A percentile compares a stretch with the other conserved stretches of the same genome.
Evolutionary conservation across 2,888 invertebrate species (phyloP).

Genomic region (Oscheius sp.): DNA sequence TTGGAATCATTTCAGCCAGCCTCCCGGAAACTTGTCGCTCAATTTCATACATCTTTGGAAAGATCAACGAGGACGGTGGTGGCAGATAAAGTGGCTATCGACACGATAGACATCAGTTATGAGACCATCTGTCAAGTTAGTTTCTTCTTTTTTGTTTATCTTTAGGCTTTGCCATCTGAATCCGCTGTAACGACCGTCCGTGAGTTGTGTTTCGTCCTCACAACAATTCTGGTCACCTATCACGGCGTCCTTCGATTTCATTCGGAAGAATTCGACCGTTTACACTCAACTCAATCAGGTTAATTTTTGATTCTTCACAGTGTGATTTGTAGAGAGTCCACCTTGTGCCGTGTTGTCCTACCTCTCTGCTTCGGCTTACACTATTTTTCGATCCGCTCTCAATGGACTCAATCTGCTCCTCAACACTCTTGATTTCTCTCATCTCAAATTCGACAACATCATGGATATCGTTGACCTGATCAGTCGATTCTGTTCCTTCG

Average conservation of each 20-base stretch:
- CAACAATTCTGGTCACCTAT: slow-evolving; percentile 53
- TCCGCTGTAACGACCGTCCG: slow-evolving; percentile 45
- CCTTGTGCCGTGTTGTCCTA: slow-evolving; percentile 4
- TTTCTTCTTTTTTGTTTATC: too few relatives aligned
- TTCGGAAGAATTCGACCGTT: slow-evolving; percentile 53
- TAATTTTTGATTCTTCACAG: not conserved
- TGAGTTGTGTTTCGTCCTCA: slow-evolving; percentile 60
- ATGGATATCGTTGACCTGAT: slow-evolving; percentile 63
- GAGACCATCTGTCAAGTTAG: slow-evolving; percentile 47
- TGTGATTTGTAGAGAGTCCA: not conserved
- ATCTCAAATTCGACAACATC: slow-evolving; percentile 64
- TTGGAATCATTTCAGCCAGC: slow-evolving; percentile 27
- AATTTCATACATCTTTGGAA: slow-evolving; percentile 45
- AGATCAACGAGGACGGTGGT: slow-evolving; percentile 40
- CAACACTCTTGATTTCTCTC: slow-evolving; percentile 51
- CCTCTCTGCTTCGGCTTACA: slow-evolving; percentile 23
- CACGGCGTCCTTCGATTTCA: slow-evolving; percentile 59
- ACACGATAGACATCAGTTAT: slow-evolving; percentile 31
- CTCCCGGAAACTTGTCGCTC: slow-evolving; percentile 38
- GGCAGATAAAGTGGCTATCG: slow-evolving; percentile 40
- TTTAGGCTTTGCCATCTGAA: slow-evolving; percentile 47
- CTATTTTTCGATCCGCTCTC: slow-evolving; percentile 32
- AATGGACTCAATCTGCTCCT: slow-evolving; percentile 46
- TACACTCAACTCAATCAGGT: slow-evolving; percentile 3
- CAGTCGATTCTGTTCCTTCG: slow-evolving; percentile 62